Evolutionary conservation across 2,113 vertebrate genomes (phyloP).

Genomic region (Ciconia boyciana): DNA sequence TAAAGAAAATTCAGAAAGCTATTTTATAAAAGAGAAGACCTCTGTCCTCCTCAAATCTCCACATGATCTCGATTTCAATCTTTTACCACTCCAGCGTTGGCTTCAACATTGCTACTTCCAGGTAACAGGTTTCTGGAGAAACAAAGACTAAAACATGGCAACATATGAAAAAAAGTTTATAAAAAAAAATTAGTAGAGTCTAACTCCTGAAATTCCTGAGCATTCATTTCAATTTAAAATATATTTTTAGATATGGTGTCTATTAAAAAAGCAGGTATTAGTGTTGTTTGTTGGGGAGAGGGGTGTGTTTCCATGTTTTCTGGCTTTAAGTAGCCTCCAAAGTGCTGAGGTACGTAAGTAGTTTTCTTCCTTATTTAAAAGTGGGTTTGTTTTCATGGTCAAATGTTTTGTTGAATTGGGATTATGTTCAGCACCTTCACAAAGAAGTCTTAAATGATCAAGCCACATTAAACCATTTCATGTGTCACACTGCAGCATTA

Average conservation of each 20-base stretch:
- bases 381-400: neutral
- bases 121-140: neutral
- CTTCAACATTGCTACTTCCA: neutral
- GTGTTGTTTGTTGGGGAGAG: neutral
- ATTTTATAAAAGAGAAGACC: neutral
- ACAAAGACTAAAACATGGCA: neutral
- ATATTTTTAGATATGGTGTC: neutral
- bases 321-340: neutral
- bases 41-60: neutral
- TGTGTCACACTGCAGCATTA: neutral
- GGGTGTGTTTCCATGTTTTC: neutral
- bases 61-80: rapidly evolving
- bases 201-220: neutral
- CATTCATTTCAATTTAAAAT: neutral
- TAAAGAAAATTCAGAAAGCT: neutral
- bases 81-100: neutral
- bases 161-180: neutral
- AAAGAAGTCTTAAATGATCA: neutral
- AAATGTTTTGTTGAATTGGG: neutral
- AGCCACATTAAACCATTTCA: neutral
- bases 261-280: neutral
- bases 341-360: neutral
- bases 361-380: neutral
- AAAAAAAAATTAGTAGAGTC: neutral
- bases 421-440: neutral